These are phyloP conservation scores for Crocodylus rhombifer DNA, from an alignment of 2,797 vertebrate species.

Conservation along the genomic window DNA sequence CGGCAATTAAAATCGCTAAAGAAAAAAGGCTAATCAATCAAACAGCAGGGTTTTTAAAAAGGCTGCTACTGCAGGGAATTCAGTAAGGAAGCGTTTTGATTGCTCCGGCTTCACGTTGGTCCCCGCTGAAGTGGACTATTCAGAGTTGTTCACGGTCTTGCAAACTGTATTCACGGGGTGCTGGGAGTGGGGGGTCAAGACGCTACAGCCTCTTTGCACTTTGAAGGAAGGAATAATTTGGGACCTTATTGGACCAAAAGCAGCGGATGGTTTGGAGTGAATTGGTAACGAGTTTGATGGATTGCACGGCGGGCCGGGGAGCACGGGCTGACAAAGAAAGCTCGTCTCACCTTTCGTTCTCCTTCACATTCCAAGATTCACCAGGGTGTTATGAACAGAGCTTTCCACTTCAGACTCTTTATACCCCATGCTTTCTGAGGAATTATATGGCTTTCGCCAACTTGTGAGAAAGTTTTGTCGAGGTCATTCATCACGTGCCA, in stretches of 20 bases:
- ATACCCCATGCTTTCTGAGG: conserved; percentile 28
- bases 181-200: too few species aligned
- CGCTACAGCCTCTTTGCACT: too few species aligned
- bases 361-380: conserved; percentile 10
- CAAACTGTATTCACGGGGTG: neutral
- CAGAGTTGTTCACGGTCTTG: neutral
- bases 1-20: conserved; percentile 29
- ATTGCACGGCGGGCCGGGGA: neutral
- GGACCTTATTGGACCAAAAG: neutral
- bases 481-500: conserved; percentile 60
- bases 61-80: conserved; percentile 42
- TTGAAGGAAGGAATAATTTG: neutral
- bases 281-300: too few species aligned
- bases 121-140: neutral
- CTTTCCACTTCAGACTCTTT: conserved; percentile 44
- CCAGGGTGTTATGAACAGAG: conserved; percentile 52
- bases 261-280: neutral
- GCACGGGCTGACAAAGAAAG: conserved; percentile 30
- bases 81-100: neutral
- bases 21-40: conserved; percentile 48
- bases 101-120: conserved; percentile 27
- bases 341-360: conserved; percentile 50
- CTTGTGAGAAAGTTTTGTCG: conserved; percentile 44
- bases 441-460: conserved; percentile 70
- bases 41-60: conserved; percentile 15